phyloP scores from a whole-genome alignment of 2,888 invertebrate genomes.

The Drosophila atripex region DNA sequence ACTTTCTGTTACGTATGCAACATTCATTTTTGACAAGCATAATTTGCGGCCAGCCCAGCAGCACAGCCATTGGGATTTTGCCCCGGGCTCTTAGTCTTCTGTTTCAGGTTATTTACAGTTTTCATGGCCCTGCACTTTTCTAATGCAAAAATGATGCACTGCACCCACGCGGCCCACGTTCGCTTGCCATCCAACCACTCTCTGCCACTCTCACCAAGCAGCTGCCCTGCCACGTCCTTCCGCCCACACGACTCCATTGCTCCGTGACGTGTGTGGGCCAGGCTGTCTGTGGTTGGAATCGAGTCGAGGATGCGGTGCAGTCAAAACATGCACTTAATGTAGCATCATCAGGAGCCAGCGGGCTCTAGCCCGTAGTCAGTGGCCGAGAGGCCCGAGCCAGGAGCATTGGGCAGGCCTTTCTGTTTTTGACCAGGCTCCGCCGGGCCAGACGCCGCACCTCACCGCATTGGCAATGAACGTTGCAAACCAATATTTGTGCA shows the following conservation, averaged over 20 bases:
- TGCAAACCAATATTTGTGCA: conserved; percentile 71
- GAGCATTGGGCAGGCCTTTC: conserved; percentile 9
- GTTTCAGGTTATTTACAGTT: conserved; percentile 67
- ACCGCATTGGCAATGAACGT: conserved; percentile 73
- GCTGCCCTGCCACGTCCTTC: not conserved
- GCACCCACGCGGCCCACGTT: conserved; percentile 54
- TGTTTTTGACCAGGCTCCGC: conserved; percentile 43
- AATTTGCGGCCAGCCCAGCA: conserved; percentile 68
- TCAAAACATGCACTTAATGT: conserved; percentile 64
- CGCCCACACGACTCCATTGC: not conserved
- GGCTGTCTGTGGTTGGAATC: conserved; percentile 61
- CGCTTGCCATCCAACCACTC: not conserved
- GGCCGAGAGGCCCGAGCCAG: not conserved
- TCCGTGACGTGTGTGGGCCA: conserved; percentile 41
- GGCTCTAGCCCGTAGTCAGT: conserved; percentile 11
- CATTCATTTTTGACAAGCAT: conserved; percentile 79
- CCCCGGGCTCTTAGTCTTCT: conserved; percentile 35
- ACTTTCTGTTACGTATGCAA: conserved; percentile 67
- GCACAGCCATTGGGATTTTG: conserved; percentile 52
- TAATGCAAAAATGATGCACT: conserved; percentile 78
- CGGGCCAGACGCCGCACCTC: conserved; percentile 49
- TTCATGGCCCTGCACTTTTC: conserved; percentile 70
- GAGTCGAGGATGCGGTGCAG: conserved; percentile 44
- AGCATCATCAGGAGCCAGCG: conserved; percentile 32
- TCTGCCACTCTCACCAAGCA: not conserved